Conservation (phyloP, 2,113 vertebrate species). For the Muntiacus muntjak region DNA sequence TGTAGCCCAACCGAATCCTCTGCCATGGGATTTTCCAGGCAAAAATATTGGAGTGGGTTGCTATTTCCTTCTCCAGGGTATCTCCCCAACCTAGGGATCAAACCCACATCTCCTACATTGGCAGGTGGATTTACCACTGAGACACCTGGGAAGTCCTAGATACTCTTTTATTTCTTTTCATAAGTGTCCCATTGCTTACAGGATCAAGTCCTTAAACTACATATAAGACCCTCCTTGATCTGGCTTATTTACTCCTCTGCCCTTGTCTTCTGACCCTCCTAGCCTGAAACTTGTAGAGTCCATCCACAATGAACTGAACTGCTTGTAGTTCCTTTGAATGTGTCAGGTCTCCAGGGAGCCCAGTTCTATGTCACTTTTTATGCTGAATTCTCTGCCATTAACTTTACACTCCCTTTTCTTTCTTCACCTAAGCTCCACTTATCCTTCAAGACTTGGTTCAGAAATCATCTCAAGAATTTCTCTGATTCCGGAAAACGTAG, state of each 20-base stretch:
- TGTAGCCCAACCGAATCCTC: not conserved
- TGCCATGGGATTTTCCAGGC: not conserved
- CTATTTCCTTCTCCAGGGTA: not conserved
- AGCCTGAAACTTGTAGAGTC: not conserved
- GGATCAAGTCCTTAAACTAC: slow-evolving; percentile 3
- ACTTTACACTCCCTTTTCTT: not conserved
- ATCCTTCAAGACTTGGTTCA: slow-evolving; percentile 32
- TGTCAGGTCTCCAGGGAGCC: not conserved
- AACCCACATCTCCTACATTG: not conserved
- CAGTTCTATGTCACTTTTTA: not conserved
- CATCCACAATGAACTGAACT: not conserved
- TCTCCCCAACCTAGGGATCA: not conserved
- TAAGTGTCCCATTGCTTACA: not conserved
- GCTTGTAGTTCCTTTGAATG: not conserved
- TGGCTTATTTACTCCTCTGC: slow-evolving; percentile 6
- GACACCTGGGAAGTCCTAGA: not conserved
- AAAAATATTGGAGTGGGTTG: not conserved
- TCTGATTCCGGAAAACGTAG: not conserved
- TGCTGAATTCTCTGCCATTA: not conserved
- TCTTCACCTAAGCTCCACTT: slow-evolving; percentile 14
- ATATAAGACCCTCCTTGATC: not conserved
- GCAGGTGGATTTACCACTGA: not conserved
- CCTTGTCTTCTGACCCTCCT: not conserved
- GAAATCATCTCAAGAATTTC: slow-evolving; percentile 16
- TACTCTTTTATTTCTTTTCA: not conserved